Evolutionary conservation across 2,888 invertebrate species (phyloP), one percentile per base, ranked within the genome.

Genomic region (Amiota mariae): DNA sequence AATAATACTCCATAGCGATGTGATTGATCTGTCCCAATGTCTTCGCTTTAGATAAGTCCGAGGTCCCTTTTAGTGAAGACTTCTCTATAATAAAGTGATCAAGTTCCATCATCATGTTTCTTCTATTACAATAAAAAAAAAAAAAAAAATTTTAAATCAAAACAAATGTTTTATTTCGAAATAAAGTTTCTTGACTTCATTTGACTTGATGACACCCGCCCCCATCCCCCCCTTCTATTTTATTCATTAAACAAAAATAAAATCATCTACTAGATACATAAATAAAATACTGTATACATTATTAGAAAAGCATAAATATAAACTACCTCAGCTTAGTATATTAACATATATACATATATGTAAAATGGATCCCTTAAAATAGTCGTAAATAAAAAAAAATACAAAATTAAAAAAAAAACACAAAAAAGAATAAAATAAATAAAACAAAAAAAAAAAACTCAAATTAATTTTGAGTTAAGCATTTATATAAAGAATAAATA

Each of bases 281-380:
- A 73, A 56, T 46, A 77, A 80, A 76, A 75, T 79, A 70, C 48
- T 72, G 79, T 70, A 77, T 82, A 79, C 80, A 83, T 77, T 79
- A 81, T 46, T 61, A 24, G 9, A 67, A 48, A 48, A 66, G 49
- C 11, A 48, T 36, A 68, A 74, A 48, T 66, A 85, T 84, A 73
- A 85, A 87, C 87, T 87, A 87, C 87, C 87, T 87, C 87, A 87
- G 84, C 79, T 79, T 85, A 80, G 82, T 82, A 85, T 84, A 87
- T 87, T 66, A 48, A 46, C 3, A 24, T 79, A 77, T 74, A 72
- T 18, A 49, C 64, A 76, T 75, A 76, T 56, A 59, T 72, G 74
- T 70, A n/a, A 78, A 78, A 68, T 70, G 71, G 71, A 64, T 76
- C 75, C 51, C 49, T 46, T 73, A 77, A 76, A 77, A 68, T 70